A percentile compares a stretch with the other conserved stretches of the same genome.
phyloP scores from a whole-genome alignment of 2,797 vertebrate genomes.

The Morus bassanus region DNA sequence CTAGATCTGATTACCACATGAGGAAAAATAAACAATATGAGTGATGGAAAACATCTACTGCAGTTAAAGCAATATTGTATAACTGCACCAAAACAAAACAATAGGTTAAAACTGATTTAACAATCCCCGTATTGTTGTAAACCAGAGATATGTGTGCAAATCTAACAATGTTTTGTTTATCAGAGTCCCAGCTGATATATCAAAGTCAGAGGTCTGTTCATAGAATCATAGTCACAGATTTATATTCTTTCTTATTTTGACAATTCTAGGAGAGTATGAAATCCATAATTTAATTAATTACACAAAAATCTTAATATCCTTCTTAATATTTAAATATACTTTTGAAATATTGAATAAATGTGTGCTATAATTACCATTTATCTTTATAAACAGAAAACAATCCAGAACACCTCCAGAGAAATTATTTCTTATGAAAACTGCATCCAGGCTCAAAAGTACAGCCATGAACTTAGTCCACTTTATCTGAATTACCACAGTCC shows the following conservation, averaged over 20 bases:
- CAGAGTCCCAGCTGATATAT: neutral
- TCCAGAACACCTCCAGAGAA: neutral
- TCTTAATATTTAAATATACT: neutral
- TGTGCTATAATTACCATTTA: neutral
- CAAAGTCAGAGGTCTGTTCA: neutral
- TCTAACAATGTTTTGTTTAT: neutral
- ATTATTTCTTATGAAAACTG: neutral
- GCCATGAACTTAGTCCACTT: neutral
- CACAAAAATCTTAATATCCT: neutral
- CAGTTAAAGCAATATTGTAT: neutral
- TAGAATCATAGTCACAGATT: neutral
- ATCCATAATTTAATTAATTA: neutral
- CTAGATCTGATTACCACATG: neutral
- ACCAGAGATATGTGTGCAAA: constrained; percentile 10
- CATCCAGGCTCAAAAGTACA: neutral
- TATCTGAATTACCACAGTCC: neutral
- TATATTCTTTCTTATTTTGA: neutral
- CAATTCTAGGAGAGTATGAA: neutral
- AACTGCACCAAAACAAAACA: neutral
- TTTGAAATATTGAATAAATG: neutral
- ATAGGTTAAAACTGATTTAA: neutral
- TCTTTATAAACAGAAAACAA: neutral
- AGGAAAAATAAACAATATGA: neutral
- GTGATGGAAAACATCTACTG: neutral
- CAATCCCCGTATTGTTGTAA: neutral